Conservation (phyloP, 2,797 vertebrate species). For the Siniperca scherzeri region DNA sequence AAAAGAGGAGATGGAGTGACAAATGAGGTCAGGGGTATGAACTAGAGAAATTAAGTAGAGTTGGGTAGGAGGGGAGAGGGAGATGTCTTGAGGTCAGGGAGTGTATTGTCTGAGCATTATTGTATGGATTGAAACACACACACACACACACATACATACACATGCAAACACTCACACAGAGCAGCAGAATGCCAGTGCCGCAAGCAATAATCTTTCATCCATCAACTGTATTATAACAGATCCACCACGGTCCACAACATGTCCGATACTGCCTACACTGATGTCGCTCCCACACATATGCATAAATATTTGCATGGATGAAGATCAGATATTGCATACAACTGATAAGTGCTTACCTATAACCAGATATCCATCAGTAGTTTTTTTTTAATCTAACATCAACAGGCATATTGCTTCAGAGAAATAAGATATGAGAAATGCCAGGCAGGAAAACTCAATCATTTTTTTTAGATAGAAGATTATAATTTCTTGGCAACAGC, state of each 20-base stretch:
- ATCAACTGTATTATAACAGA: constrained; percentile 70
- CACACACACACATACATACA: constrained; percentile 13
- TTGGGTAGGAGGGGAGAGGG: constrained; percentile 17
- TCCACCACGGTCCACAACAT: constrained; percentile 53
- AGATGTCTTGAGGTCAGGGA: constrained; percentile 56
- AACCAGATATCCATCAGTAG: constrained; percentile 61
- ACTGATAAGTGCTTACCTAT: constrained; percentile 53
- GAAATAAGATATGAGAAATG: constrained; percentile 60
- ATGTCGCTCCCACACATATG: constrained; percentile 35
- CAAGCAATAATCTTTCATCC: constrained; percentile 73
- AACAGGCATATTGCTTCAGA: constrained; percentile 57
- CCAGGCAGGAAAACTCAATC: constrained; percentile 51
- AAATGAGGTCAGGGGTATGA: constrained; percentile 44
- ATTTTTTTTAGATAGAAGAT: constrained; percentile 58
- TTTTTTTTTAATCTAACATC: constrained; percentile 46
- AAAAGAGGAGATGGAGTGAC: constrained; percentile 16
- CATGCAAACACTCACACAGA: background rate
- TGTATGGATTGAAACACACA: constrained; percentile 48
- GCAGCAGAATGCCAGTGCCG: constrained; percentile 49
- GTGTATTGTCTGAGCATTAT: constrained; percentile 47
- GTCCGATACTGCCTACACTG: constrained; percentile 48
- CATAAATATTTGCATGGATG: constrained; percentile 49
- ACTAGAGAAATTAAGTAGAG: constrained; percentile 24
- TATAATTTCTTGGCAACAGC: constrained; percentile 54
- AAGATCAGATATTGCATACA: constrained; percentile 45